Evolutionary conservation across 2,888 invertebrate species (phyloP).

Genomic region (Lathronympha strigana): DNA sequence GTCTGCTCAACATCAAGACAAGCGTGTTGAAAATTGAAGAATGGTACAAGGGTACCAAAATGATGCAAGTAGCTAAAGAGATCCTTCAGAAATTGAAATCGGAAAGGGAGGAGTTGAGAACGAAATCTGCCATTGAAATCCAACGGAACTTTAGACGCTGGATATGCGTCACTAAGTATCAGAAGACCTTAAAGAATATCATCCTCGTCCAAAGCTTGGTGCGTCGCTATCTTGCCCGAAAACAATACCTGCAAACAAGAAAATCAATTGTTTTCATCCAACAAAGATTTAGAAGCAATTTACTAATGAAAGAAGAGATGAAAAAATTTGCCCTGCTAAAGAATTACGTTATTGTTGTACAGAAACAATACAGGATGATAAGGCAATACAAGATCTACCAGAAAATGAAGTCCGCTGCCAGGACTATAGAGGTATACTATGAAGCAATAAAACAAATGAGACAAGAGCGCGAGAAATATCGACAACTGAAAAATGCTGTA

Average conservation of each 20-base stretch:
- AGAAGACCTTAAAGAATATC: slow-evolving; percentile 53
- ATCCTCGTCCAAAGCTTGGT: slow-evolving; percentile 62
- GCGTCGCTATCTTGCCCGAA: slow-evolving; percentile 59
- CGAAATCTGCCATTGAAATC: slow-evolving; percentile 60
- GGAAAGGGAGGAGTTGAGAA: slow-evolving; percentile 55
- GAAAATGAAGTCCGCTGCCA: slow-evolving; percentile 59
- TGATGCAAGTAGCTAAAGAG: slow-evolving; percentile 60
- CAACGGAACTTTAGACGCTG: slow-evolving; percentile 66
- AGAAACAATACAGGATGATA: slow-evolving; percentile 72
- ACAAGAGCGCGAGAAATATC: slow-evolving; percentile 56
- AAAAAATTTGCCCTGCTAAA: slow-evolving; percentile 52
- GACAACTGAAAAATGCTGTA: slow-evolving; percentile 60
- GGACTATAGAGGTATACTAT: slow-evolving; percentile 56
- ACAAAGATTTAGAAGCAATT: slow-evolving; percentile 66
- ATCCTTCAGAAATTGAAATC: slow-evolving; percentile 54
- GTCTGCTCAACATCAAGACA: slow-evolving; percentile 57
- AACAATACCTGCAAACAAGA: slow-evolving; percentile 55
- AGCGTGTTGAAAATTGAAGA: slow-evolving; percentile 80
- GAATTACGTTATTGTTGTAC: slow-evolving; percentile 64
- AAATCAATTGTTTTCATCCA: slow-evolving; percentile 65
- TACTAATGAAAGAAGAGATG: slow-evolving; percentile 67
- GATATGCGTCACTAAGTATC: slow-evolving; percentile 62
- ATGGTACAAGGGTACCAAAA: slow-evolving; percentile 72
- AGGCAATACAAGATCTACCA: slow-evolving; percentile 54
- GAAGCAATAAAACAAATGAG: slow-evolving; percentile 66